Evolutionary conservation across 92 coral and sea anemone genomes (phyloP).

Genomic region (Zoanthus solanderi): DNA sequence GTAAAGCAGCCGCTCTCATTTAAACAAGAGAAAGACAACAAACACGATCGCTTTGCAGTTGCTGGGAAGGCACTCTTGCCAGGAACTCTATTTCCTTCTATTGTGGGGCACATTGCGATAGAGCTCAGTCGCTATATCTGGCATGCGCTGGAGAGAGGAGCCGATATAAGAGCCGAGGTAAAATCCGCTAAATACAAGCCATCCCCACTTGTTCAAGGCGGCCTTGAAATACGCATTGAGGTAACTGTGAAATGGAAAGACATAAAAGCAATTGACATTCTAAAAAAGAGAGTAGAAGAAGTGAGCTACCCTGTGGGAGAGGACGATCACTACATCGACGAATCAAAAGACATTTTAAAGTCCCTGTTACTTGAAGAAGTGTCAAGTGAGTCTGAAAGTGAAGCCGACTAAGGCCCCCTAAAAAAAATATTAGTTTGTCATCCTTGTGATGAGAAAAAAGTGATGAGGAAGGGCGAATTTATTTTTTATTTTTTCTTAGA

Average conservation of each 20-base stretch:
- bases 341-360: constrained; percentile 52
- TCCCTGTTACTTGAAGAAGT: constrained; percentile 38
- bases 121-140: constrained; percentile 69
- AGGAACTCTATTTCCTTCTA: constrained; percentile 63
- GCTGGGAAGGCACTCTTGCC: constrained; percentile 55
- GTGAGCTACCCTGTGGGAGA: constrained; percentile 49
- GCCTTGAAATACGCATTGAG: constrained; percentile 61
- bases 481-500: constrained; percentile 37
- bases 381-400: constrained; percentile 46
- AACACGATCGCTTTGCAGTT: constrained; percentile 8
- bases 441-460: constrained; percentile 26
- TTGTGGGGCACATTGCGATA: constrained; percentile 60
- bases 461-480: constrained; percentile 36
- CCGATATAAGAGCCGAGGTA: constrained; percentile 54
- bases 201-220: constrained; percentile 70
- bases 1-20: constrained; percentile 45
- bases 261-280: constrained; percentile 32
- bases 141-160: constrained; percentile 64
- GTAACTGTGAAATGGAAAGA: constrained; percentile 55
- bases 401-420: constrained; percentile 29
- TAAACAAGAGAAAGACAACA: constrained; percentile 46
- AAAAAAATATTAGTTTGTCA: constrained; percentile 20
- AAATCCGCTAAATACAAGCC: constrained; percentile 52
- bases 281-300: constrained; percentile 50
- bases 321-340: constrained; percentile 54